A percentile compares a stretch with the other conserved stretches of the same genome.
phyloP scores from a whole-genome alignment of 2,888 invertebrate species.

The Plagodis dolabraria region DNA sequence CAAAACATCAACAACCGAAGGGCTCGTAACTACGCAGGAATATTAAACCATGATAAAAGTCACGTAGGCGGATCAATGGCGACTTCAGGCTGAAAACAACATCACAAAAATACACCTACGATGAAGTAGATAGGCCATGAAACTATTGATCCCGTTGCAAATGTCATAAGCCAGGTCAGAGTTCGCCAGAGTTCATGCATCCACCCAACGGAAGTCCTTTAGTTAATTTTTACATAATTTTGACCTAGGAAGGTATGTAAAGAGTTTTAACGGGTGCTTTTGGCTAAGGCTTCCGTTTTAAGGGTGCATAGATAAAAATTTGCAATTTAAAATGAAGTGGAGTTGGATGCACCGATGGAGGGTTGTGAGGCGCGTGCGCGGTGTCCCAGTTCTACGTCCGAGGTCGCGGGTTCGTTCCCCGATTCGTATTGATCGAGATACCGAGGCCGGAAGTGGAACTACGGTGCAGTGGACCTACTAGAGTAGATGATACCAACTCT shows the following conservation, averaged over 20 bases:
- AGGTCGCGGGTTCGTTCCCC: constrained; percentile 84
- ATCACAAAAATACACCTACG: constrained; percentile 10
- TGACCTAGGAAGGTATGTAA: not conserved
- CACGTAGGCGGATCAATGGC: constrained; percentile 31
- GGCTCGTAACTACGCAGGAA: constrained; percentile 12
- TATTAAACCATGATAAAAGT: constrained; percentile 26
- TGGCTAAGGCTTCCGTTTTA: constrained; percentile 9
- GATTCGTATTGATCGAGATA: constrained; percentile 75
- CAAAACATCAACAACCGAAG: constrained; percentile 6
- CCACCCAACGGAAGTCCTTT: not conserved
- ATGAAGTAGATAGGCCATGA: constrained; percentile 22
- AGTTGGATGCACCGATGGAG: constrained; percentile 67
- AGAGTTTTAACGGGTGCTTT: not conserved
- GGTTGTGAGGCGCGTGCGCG: constrained; percentile 75
- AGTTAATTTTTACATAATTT: no score
- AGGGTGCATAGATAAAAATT: constrained; percentile 46
- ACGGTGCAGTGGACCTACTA: constrained; percentile 70
- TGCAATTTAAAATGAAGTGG: constrained; percentile 68
- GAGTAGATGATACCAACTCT: constrained; percentile 59
- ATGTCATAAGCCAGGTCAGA: constrained; percentile 42
- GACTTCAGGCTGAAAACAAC: constrained; percentile 21
- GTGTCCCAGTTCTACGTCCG: constrained; percentile 73
- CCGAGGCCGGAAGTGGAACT: constrained; percentile 75
- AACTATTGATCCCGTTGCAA: constrained; percentile 42
- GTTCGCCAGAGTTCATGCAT: constrained; percentile 35